Percentiles rank a stretch among this genome's conserved stretches.
Conservation (phyloP, 2,797 vertebrate genomes). For the Betta splendens region DNA sequence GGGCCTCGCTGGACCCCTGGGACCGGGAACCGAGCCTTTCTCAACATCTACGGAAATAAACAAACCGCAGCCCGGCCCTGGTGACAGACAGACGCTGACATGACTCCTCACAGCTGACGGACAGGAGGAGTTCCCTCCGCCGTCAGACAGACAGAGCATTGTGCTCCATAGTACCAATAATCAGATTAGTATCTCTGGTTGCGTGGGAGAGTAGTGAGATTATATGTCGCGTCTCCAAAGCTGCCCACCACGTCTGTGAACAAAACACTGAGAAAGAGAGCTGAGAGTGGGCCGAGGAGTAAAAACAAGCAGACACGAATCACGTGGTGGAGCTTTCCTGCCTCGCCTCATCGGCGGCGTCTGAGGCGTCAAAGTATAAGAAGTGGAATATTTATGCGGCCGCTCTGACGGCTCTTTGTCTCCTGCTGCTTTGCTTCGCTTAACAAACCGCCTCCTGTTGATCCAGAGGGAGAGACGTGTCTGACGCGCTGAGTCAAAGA, state of each 20-base stretch:
- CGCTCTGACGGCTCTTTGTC: slow-evolving; percentile 22
- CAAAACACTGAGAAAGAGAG: slow-evolving; percentile 23
- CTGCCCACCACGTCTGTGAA: slow-evolving; percentile 6
- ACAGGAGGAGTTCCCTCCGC: slow-evolving; percentile 42
- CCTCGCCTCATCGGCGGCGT: neutral
- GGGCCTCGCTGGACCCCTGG: slow-evolving; percentile 31
- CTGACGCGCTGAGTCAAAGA: slow-evolving; percentile 11
- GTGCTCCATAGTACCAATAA: slow-evolving; percentile 44
- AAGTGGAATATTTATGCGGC: slow-evolving; percentile 27
- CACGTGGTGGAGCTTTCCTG: slow-evolving; percentile 12
- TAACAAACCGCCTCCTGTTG: slow-evolving; percentile 44
- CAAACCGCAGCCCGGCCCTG: slow-evolving; percentile 41
- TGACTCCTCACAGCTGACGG: slow-evolving; percentile 8
- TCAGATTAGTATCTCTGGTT: slow-evolving; percentile 59
- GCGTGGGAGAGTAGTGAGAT: slow-evolving; percentile 43
- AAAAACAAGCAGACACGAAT: slow-evolving; percentile 8
- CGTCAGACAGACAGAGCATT: slow-evolving; percentile 21
- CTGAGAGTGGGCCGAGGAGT: slow-evolving; percentile 9
- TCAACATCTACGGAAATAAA: slow-evolving; percentile 50
- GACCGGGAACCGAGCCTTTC: slow-evolving; percentile 57
- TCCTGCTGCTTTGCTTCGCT: slow-evolving; percentile 2
- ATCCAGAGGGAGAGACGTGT: slow-evolving; percentile 22
- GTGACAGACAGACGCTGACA: slow-evolving; percentile 16
- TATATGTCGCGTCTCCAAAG: slow-evolving; percentile 37
- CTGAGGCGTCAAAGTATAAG: slow-evolving; percentile 4